Conservation (phyloP, 2,888 invertebrate genomes). For the Tipula vernalis region DNA sequence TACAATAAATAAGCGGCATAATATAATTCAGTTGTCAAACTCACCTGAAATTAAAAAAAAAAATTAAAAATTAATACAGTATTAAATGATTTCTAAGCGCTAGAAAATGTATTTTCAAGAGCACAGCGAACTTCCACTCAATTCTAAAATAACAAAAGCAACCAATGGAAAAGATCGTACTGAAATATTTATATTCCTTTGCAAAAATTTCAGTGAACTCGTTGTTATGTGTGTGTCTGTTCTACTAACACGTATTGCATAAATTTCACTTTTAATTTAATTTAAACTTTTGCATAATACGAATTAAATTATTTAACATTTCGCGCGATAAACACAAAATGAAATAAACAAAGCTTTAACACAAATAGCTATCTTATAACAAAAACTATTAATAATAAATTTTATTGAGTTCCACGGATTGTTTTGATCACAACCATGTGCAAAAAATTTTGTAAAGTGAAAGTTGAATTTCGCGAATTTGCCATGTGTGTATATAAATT, state of each 20-base stretch:
- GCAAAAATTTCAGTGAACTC: not conserved
- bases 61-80: not conserved
- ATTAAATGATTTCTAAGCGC: not conserved
- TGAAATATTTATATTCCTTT: not conserved
- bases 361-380: not conserved
- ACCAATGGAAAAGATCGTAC: not conserved
- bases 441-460: not conserved
- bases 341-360: not conserved
- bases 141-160: not conserved
- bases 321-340: not conserved
- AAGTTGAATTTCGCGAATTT: not conserved
- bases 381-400: not conserved
- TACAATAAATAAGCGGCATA: not conserved
- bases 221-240: not conserved
- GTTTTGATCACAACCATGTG: not conserved
- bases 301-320: not conserved
- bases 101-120: not conserved
- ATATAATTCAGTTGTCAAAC: not conserved
- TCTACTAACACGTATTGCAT: not conserved
- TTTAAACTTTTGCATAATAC: not conserved
- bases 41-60: not conserved
- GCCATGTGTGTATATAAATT: not conserved
- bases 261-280: not conserved
- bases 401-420: not conserved
- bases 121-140: not conserved